These are phyloP conservation scores for Steatornis caripensis DNA, from an alignment of 2,113 vertebrate genomes.

Conservation along the genomic window DNA sequence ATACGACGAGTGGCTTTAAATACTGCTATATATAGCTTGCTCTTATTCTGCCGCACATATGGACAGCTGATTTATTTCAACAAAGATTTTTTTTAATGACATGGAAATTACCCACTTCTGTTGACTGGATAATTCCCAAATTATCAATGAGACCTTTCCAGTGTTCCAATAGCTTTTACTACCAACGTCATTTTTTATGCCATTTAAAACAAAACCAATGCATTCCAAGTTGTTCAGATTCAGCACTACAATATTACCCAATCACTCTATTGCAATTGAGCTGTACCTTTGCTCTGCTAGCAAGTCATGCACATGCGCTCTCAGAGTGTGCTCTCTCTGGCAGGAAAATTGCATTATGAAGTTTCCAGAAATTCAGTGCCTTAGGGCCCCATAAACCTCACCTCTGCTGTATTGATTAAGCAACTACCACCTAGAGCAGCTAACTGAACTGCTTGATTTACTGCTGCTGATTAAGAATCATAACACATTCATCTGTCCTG, in stretches of 20 bases:
- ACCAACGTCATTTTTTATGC: not conserved
- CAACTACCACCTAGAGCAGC: not conserved
- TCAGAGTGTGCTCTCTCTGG: not conserved
- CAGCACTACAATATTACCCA: not conserved
- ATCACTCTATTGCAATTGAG: not conserved
- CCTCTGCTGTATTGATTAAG: not conserved
- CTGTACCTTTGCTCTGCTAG: not conserved
- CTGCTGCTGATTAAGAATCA: not conserved
- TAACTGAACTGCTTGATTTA: not conserved
- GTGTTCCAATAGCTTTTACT: not conserved
- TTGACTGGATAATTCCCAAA: not conserved
- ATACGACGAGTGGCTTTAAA: not conserved
- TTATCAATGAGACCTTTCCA: not conserved
- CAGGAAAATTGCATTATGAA: not conserved
- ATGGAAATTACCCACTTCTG: not conserved
- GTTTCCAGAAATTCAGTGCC: not conserved
- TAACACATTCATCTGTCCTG: not conserved
- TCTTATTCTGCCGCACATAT: not conserved
- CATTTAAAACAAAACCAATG: not conserved
- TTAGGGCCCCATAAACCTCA: not conserved
- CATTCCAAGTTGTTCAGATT: not conserved
- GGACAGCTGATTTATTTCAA: not conserved
- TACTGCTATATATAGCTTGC: not conserved
- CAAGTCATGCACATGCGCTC: rapidly evolving
- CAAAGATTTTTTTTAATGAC: not conserved